A percentile compares a stretch with the other conserved stretches of the same genome.
phyloP scores from a whole-genome alignment of 2,888 invertebrate species.

The Trachelus troglodyta region DNA sequence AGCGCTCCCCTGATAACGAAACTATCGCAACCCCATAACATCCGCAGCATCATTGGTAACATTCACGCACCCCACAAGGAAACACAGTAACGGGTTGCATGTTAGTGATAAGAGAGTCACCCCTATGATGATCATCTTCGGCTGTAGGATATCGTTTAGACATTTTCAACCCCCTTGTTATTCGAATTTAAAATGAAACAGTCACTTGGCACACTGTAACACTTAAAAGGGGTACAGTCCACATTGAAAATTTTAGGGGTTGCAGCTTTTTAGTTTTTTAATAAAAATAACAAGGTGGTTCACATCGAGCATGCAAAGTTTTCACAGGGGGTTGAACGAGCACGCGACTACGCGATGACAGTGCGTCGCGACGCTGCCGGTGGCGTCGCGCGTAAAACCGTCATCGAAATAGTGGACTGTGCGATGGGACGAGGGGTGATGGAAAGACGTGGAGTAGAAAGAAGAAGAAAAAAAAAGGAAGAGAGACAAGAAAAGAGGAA shows the following conservation, averaged over 20 bases:
- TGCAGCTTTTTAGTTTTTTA: neutral
- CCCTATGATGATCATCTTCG: neutral
- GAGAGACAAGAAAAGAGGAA: conserved; percentile 25
- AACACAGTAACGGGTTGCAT: neutral
- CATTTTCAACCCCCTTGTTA: neutral
- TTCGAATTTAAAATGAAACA: neutral
- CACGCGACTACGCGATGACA: neutral
- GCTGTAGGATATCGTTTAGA: neutral
- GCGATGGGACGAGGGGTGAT: conserved; percentile 31
- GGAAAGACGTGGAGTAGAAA: conserved; percentile 26
- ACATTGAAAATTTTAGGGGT: neutral
- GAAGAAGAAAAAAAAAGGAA: conserved; percentile 23
- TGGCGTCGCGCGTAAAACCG: neutral
- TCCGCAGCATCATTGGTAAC: neutral
- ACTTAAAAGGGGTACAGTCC: neutral
- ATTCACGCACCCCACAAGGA: neutral
- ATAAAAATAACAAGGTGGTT: neutral
- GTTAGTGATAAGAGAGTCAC: neutral
- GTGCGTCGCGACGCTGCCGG: neutral
- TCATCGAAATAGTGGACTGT: conserved; percentile 40
- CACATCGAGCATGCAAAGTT: neutral
- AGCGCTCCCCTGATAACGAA: neutral
- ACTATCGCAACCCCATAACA: neutral
- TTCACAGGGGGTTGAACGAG: neutral
- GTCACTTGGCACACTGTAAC: neutral